Evolutionary conservation across 2,888 invertebrate genomes (phyloP), one percentile per base, ranked within the genome.

Genomic region (Ennomos fuscantarius): DNA sequence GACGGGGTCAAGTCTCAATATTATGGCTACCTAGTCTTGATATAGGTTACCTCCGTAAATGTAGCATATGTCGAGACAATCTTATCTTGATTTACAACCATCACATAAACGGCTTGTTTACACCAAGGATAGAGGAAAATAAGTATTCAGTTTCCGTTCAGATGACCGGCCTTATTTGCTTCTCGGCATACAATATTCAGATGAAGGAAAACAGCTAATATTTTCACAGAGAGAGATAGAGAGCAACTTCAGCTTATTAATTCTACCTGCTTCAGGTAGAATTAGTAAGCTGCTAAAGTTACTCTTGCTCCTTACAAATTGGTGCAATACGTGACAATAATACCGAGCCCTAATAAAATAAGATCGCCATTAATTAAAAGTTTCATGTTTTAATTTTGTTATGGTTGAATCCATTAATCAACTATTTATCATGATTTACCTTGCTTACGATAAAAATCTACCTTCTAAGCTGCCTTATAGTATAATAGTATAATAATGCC

Each of bases 51-150:
- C 13, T 54, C 56, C 13, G 15, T 33, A 37, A 53, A 65, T 44
- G 60, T 65, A 63, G 53, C 66, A 54, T 60, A 67, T 65, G 58
- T 62, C 52, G 66, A 69, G 62, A 71, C 70, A 71, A 6, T 6
- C 6, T 66, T 62, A 59, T 24, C 69, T 77, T 81, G 81, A 87
- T 87, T 84, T 86, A 87, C 84, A 65, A 63, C 77, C 69, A 68
- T 72, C 75, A 76, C 81, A 82, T 74, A 84, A 84, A 85, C 86
- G 82, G 79, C 80, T 87, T 87, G 86, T 88, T 89, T 87, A 83
- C 77, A 81, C 74, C 76, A 70, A 81, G 80, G 81, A 81, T 81
- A 78, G 75, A 76, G 77, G 76, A 76, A 80, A 86, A 83, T 83
- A 85, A 84, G 80, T 81, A 84, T 85, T 86, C 81, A 82, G 80